A percentile compares a stretch with the other conserved stretches of the same genome.
phyloP scores from a whole-genome alignment of 2,888 invertebrate species.

The Choreutis nemorana region DNA sequence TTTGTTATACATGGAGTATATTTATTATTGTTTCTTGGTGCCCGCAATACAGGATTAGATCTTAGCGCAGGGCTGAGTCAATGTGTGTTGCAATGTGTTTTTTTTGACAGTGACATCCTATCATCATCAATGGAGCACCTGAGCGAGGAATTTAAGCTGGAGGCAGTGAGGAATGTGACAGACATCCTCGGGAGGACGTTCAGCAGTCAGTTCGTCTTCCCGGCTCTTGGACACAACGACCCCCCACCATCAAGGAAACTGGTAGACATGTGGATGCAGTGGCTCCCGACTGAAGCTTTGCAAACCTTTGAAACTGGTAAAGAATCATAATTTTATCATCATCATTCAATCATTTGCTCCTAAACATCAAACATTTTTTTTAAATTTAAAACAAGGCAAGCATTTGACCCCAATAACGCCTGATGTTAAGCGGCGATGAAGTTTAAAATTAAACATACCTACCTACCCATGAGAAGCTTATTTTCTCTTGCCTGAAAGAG shows the following conservation, averaged over 20 bases:
- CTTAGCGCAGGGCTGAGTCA: no score
- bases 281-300: conserved; percentile 84
- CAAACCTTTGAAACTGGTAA: conserved; percentile 84
- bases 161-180: conserved; percentile 82
- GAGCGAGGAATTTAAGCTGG: conserved; percentile 73
- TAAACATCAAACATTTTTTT: background rate
- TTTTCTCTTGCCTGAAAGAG: background rate
- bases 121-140: conserved; percentile 78
- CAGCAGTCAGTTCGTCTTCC: conserved; percentile 88
- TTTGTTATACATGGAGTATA: no score
- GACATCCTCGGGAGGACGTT: conserved; percentile 82
- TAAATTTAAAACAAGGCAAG: conserved; percentile 1
- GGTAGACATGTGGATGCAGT: conserved; percentile 83
- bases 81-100: no score
- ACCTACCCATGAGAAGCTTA: background rate
- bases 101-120: conserved; percentile 77
- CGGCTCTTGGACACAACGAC: conserved; percentile 90
- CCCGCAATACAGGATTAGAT: background rate
- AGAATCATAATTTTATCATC: conserved; percentile 13
- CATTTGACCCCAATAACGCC: background rate
- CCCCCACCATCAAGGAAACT: conserved; percentile 71
- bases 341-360: conserved; percentile 2
- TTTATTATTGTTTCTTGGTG: no score
- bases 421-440: background rate
- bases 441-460: no score